Evolutionary conservation across 1,140 invertebrate species (phyloP).

Genomic region (Pseudomyrmex pallidus): DNA sequence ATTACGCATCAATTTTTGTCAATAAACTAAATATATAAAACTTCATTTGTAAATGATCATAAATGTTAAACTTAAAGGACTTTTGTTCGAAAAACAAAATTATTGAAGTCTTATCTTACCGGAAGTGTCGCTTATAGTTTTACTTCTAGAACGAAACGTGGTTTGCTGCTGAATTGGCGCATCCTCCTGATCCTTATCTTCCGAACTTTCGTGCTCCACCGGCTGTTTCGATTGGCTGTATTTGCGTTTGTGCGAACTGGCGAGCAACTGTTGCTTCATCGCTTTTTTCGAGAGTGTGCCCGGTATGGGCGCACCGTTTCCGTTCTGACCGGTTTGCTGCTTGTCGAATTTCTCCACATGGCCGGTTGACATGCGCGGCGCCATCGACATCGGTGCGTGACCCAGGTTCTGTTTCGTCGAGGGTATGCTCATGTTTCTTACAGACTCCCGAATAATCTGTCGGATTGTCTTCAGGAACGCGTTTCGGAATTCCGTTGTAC

Average conservation of each 20-base stretch:
- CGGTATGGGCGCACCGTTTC: conserved; percentile 80
- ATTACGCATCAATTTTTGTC: no score
- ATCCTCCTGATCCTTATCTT: conserved; percentile 82
- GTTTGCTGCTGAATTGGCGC: conserved; percentile 79
- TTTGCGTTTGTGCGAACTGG: conserved; percentile 90
- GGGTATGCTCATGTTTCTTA: conserved; percentile 97
- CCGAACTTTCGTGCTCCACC: conserved; percentile 91
- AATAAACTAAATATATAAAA: no score
- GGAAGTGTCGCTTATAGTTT: conserved; percentile 93
- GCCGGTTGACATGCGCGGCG: conserved; percentile 80
- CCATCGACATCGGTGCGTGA: conserved; percentile 81
- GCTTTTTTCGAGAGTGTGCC: conserved; percentile 82
- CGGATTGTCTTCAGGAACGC: conserved; percentile 98
- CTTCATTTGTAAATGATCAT: no score
- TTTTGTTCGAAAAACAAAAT: not conserved
- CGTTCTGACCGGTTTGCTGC: conserved; percentile 68
- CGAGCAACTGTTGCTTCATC: conserved; percentile 86
- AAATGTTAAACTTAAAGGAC: no score
- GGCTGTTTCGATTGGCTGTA: conserved; percentile 96
- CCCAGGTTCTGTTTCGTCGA: conserved; percentile 88
- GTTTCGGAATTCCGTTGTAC: conserved; percentile 97
- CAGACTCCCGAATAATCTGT: conserved; percentile 97
- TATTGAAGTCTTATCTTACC: conserved; percentile 85
- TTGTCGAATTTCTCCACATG: conserved; percentile 83
- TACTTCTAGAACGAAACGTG: conserved; percentile 93